Evolutionary conservation across 2,797 vertebrate species (phyloP).

Genomic region (Sebastiscus albofasciatus): DNA sequence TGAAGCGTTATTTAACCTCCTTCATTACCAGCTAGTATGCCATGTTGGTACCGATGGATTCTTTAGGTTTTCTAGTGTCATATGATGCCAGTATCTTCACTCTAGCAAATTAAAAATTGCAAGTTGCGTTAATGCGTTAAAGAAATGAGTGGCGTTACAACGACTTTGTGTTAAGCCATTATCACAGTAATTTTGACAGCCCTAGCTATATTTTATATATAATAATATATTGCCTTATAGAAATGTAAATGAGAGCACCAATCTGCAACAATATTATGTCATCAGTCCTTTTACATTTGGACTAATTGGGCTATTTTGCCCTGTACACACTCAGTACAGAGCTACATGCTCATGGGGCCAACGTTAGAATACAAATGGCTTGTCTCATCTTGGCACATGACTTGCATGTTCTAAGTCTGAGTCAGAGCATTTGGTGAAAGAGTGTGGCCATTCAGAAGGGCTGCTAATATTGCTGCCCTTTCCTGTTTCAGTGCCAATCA

Average conservation of each 20-base stretch:
- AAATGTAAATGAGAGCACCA: not conserved
- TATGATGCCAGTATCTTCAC: too few relatives aligned
- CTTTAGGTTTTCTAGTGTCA: too few relatives aligned
- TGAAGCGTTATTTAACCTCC: too few relatives aligned
- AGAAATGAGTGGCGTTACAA: too few relatives aligned
- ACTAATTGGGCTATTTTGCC: not conserved
- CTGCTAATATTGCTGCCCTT: not conserved
- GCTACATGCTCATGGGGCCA: not conserved
- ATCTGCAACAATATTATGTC: not conserved
- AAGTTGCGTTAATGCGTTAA: too few relatives aligned
- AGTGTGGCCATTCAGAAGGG: constrained; percentile 8
- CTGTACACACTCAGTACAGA: not conserved
- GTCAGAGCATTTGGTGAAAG: constrained; percentile 38
- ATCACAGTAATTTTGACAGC: too few relatives aligned
- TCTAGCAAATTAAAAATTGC: too few relatives aligned
- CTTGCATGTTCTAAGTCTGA: constrained; percentile 36
- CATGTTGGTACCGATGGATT: too few relatives aligned
- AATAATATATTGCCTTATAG: not conserved
- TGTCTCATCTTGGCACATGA: constrained; percentile 31
- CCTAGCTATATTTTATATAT: too few relatives aligned
- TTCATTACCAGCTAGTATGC: too few relatives aligned
- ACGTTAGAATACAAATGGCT: constrained; percentile 21
- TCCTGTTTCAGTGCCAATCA: not conserved
- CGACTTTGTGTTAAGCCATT: too few relatives aligned
- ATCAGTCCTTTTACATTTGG: not conserved